Percentiles rank a stretch among this genome's conserved stretches.
Evolutionary conservation across 2,797 vertebrate species (phyloP).

Genomic region (Rhinoraja longicauda): DNA sequence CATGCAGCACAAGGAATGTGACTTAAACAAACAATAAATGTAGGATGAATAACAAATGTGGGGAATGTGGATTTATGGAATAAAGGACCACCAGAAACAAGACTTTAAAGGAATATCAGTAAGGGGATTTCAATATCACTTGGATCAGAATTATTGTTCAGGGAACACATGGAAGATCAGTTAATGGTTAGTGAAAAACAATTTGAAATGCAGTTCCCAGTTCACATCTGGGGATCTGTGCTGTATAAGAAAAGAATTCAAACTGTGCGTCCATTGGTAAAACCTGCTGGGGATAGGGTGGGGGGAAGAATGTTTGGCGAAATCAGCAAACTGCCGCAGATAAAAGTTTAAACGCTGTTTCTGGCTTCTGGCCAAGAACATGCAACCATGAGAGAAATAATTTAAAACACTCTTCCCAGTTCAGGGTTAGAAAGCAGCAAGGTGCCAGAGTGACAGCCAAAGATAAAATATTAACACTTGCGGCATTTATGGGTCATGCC

Average conservation of each 20-base stretch:
- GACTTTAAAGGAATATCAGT: neutral
- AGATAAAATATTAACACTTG: neutral
- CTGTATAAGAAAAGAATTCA: neutral
- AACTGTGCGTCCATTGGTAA: neutral
- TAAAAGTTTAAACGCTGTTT: neutral
- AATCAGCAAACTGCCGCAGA: neutral
- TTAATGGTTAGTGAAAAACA: neutral
- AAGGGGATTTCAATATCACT: slow-evolving; percentile 10
- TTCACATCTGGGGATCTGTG: neutral
- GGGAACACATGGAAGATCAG: too few species aligned
- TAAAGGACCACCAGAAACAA: neutral
- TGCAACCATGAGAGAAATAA: neutral
- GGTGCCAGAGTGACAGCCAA: neutral
- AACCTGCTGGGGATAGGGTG: neutral
- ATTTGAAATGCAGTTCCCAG: neutral
- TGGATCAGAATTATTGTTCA: neutral
- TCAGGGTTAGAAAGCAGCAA: neutral
- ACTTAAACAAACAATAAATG: neutral
- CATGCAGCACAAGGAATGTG: neutral
- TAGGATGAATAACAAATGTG: neutral
- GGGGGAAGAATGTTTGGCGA: neutral
- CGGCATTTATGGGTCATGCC: neutral
- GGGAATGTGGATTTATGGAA: neutral
- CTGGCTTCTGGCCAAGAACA: neutral
- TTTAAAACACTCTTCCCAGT: neutral